Conservation (phyloP, 2,888 invertebrate genomes). For the Drosophila merina region DNA sequence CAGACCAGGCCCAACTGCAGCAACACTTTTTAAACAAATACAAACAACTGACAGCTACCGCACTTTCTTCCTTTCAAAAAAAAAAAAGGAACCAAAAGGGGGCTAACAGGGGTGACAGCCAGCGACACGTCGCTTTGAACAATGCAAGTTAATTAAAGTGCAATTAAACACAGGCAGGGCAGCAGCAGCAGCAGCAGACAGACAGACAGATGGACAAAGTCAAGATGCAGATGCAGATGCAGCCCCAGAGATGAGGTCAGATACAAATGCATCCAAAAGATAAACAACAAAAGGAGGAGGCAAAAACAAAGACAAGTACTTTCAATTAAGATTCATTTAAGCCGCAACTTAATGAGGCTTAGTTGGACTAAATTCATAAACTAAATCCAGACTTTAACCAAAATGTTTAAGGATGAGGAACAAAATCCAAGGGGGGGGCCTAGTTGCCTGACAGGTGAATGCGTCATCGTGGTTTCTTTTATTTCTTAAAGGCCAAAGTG, state of each 20-base stretch:
- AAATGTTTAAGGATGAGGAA: neutral
- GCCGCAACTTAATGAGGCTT: neutral
- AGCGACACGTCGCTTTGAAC: slow-evolving; percentile 65
- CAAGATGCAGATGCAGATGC: slow-evolving; percentile 35
- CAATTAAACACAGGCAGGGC: slow-evolving; percentile 61
- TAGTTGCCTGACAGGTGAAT: slow-evolving; percentile 58
- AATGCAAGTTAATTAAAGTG: slow-evolving; percentile 76
- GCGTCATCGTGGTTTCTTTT: slow-evolving; percentile 55
- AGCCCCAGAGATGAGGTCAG: slow-evolving; percentile 25
- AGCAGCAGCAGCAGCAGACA: too few relatives aligned
- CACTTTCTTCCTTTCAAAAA: slow-evolving; percentile 59
- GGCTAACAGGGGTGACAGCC: slow-evolving; percentile 9
- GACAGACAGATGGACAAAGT: slow-evolving; percentile 4
- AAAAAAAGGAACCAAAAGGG: neutral
- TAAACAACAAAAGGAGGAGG: neutral
- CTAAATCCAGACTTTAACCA: too few relatives aligned
- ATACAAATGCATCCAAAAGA: slow-evolving; percentile 5
- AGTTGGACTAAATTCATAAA: neutral
- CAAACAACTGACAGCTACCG: slow-evolving; percentile 52
- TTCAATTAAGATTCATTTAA: neutral
- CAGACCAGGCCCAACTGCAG: slow-evolving; percentile 32
- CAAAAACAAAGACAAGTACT: neutral
- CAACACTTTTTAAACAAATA: slow-evolving; percentile 64
- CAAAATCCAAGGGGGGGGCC: neutral
- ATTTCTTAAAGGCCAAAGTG: slow-evolving; percentile 63